Evolutionary conservation across 2,888 invertebrate genomes (phyloP).

Genomic region (Chymomyza fuscimana): DNA sequence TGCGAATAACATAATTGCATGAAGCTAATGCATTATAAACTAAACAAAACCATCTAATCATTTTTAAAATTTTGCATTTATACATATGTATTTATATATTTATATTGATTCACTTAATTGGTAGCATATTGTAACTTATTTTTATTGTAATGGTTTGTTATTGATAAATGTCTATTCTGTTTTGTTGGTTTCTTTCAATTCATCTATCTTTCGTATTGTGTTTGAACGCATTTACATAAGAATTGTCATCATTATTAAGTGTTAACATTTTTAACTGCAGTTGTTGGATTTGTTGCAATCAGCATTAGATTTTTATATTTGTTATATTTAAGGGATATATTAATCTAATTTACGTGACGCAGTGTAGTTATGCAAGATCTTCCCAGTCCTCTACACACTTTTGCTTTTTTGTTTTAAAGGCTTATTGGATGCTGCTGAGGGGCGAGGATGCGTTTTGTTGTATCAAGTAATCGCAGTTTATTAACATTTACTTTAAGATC

Average conservation of each 20-base stretch:
- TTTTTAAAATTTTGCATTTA: slow-evolving; percentile 71
- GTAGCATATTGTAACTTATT: slow-evolving; percentile 57
- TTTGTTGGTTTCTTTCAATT: slow-evolving; percentile 26
- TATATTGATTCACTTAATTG: slow-evolving; percentile 42
- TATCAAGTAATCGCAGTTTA: background rate
- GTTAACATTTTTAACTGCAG: slow-evolving; percentile 24
- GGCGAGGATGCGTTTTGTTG: background rate
- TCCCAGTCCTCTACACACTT: slow-evolving; percentile 22
- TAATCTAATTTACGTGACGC: background rate
- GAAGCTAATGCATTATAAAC: background rate
- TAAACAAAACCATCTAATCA: background rate
- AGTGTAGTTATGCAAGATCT: slow-evolving; percentile 10
- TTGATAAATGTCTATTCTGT: slow-evolving; percentile 20
- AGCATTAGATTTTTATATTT: slow-evolving; percentile 7
- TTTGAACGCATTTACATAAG: slow-evolving; percentile 55
- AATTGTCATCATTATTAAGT: slow-evolving; percentile 22
- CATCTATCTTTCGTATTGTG: slow-evolving; percentile 2
- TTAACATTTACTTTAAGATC: slow-evolving; percentile 12
- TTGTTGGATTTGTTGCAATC: slow-evolving; percentile 27
- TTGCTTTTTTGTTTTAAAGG: background rate
- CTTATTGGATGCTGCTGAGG: slow-evolving; percentile 10
- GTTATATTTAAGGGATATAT: background rate
- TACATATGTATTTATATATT: slow-evolving; percentile 52
- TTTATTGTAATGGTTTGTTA: slow-evolving; percentile 56
- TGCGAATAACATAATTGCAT: background rate